phyloP scores from a whole-genome alignment of 2,888 invertebrate species.

The Tenodera sinensis region DNA sequence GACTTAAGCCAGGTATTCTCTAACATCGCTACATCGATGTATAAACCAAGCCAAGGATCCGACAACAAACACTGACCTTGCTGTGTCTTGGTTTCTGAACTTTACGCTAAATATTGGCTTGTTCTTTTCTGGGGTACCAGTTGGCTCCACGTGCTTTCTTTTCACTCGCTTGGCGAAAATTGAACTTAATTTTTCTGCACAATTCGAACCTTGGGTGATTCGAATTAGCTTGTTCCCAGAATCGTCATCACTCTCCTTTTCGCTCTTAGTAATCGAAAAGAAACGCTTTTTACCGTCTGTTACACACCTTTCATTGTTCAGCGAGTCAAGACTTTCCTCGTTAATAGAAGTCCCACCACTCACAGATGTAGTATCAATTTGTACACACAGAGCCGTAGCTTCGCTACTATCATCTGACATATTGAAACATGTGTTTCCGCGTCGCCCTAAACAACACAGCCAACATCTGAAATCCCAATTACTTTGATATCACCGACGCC shows the following conservation, averaged over 20 bases:
- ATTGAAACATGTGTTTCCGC: not conserved
- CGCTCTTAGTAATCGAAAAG: not conserved
- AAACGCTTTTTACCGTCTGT: not conserved
- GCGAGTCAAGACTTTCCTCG: conserved; percentile 18
- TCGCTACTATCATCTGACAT: not conserved
- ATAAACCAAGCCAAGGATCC: not conserved
- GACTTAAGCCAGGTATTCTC: not conserved
- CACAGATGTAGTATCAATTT: conserved; percentile 15
- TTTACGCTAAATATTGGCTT: conserved; percentile 40
- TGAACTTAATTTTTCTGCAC: not conserved
- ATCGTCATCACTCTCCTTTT: not conserved
- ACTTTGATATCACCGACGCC: too few species aligned
- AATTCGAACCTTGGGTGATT: not conserved
- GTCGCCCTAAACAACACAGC: not conserved
- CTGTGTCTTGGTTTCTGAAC: conserved; percentile 39
- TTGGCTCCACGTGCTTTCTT: not conserved
- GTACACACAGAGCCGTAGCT: not conserved
- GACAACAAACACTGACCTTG: conserved; percentile 35
- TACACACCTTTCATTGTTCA: conserved; percentile 9
- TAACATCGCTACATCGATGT: not conserved
- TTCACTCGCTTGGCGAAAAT: not conserved
- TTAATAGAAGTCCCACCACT: conserved; percentile 4
- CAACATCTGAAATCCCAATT: not conserved
- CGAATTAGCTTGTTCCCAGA: not conserved
- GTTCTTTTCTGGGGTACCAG: not conserved